Percentiles rank a stretch among this genome's conserved stretches.
Conservation (phyloP, 2,888 invertebrate genomes). For the Scelioninae gen. 1 region DNA sequence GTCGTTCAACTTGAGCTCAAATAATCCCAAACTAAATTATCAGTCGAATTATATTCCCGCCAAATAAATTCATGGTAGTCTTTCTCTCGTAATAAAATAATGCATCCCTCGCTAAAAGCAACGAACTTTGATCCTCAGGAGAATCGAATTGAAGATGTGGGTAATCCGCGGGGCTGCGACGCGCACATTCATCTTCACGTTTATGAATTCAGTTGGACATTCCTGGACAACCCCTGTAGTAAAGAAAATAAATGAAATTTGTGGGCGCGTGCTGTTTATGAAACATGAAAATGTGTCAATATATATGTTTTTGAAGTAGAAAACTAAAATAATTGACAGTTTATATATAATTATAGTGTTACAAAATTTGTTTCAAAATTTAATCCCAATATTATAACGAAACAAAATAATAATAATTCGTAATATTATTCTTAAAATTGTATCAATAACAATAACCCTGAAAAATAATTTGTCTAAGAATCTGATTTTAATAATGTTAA, state of each 20-base stretch:
- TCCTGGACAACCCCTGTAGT: slow-evolving; percentile 31
- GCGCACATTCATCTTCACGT: slow-evolving; percentile 50
- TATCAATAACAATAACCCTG: too few species aligned
- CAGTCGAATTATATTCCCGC: slow-evolving; percentile 54
- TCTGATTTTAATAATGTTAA: too few species aligned
- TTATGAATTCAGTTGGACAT: slow-evolving; percentile 47
- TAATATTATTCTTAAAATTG: too few species aligned
- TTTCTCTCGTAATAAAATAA: slow-evolving; percentile 56
- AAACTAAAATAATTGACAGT: too few species aligned
- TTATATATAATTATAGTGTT: too few species aligned
- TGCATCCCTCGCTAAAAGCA: slow-evolving; percentile 53
- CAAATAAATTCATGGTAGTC: slow-evolving; percentile 51
- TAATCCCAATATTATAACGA: too few species aligned
- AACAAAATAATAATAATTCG: too few species aligned
- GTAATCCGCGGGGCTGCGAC: slow-evolving; percentile 56
- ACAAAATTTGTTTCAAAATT: too few species aligned
- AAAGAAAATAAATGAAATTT: slow-evolving; percentile 14
- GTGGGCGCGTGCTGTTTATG: slow-evolving; percentile 6
- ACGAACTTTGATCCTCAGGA: slow-evolving; percentile 61
- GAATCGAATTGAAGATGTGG: slow-evolving; percentile 61
- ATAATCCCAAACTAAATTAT: slow-evolving; percentile 62
- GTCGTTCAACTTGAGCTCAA: slow-evolving; percentile 22
- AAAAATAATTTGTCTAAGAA: too few species aligned
- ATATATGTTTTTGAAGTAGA: too few species aligned
- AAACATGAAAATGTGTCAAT: too few species aligned